A percentile compares a stretch with the other conserved stretches of the same genome.
Conservation (phyloP, 2,888 invertebrate species). For the Coecobrya sp. region DNA sequence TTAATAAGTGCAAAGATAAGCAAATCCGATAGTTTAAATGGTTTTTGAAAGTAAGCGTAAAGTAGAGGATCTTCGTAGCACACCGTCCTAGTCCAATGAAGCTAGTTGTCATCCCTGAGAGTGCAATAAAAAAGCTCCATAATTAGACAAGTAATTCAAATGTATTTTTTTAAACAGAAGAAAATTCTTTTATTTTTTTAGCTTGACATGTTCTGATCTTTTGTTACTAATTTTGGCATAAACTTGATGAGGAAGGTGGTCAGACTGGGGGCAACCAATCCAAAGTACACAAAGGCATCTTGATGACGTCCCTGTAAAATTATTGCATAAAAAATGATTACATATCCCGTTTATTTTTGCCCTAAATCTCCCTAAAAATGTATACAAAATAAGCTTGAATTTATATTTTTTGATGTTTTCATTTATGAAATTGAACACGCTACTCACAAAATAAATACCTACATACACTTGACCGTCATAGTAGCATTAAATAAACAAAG, state of each 20-base stretch:
- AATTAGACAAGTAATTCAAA: slow-evolving; percentile 2
- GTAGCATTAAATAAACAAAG: too few relatives aligned
- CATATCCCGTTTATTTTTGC: slow-evolving; percentile 36
- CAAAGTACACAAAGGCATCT: slow-evolving; percentile 96
- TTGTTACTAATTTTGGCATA: slow-evolving; percentile 88
- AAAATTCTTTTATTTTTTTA: neutral
- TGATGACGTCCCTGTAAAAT: slow-evolving; percentile 93
- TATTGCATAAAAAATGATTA: slow-evolving; percentile 29
- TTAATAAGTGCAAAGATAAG: too few relatives aligned
- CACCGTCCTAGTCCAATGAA: slow-evolving; percentile 96
- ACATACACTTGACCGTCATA: too few relatives aligned
- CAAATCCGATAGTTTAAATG: too few relatives aligned
- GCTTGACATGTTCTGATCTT: neutral
- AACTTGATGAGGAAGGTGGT: slow-evolving; percentile 97
- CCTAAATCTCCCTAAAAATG: too few relatives aligned
- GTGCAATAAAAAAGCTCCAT: neutral
- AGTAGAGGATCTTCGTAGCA: slow-evolving; percentile 93
- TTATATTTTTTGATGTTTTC: too few relatives aligned
- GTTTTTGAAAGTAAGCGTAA: too few relatives aligned
- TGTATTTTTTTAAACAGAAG: neutral
- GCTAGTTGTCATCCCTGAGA: slow-evolving; percentile 94
- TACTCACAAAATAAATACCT: too few relatives aligned
- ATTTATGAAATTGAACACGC: too few relatives aligned
- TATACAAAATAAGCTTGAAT: too few relatives aligned
- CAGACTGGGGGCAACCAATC: slow-evolving; percentile 94